Evolutionary conservation across 1,140 invertebrate species (phyloP).

Genomic region (Zaprionus vittiger): DNA sequence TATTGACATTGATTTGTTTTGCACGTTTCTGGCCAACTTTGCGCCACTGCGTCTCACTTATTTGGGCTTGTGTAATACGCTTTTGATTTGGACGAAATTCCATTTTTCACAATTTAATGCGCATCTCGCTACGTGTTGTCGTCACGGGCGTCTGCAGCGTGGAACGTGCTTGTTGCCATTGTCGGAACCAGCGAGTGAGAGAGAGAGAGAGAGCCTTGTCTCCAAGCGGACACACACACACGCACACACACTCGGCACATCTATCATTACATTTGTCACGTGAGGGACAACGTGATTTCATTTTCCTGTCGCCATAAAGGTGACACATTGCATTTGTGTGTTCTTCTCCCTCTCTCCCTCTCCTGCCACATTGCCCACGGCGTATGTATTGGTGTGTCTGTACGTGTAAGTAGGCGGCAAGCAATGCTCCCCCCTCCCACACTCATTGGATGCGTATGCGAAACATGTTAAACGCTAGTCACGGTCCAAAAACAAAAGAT

Average conservation of each 20-base stretch:
- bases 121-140: conserved; percentile 80
- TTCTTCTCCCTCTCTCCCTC: conserved; percentile 1
- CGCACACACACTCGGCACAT: conserved; percentile 44
- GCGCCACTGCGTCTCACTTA: conserved; percentile 65
- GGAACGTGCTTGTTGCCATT: conserved; percentile 61
- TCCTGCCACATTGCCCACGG: background rate
- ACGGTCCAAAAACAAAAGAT: conserved; percentile 24
- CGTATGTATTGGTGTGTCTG: background rate
- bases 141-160: conserved; percentile 60
- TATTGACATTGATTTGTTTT: conserved; percentile 79
- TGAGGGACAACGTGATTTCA: conserved; percentile 81
- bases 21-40: conserved; percentile 45
- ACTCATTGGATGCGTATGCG: conserved; percentile 54
- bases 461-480: conserved; percentile 56
- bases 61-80: conserved; percentile 71
- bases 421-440: conserved; percentile 21
- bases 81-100: conserved; percentile 81
- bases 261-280: conserved; percentile 82
- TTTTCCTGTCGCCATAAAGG: conserved; percentile 82
- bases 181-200: background rate
- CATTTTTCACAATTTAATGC: conserved; percentile 83
- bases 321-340: conserved; percentile 75
- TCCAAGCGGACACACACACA: conserved; percentile 17
- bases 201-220: background rate
- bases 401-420: conserved; percentile 7